Conservation (phyloP, 2,797 vertebrate species). For the Streptopelia turtur region DNA sequence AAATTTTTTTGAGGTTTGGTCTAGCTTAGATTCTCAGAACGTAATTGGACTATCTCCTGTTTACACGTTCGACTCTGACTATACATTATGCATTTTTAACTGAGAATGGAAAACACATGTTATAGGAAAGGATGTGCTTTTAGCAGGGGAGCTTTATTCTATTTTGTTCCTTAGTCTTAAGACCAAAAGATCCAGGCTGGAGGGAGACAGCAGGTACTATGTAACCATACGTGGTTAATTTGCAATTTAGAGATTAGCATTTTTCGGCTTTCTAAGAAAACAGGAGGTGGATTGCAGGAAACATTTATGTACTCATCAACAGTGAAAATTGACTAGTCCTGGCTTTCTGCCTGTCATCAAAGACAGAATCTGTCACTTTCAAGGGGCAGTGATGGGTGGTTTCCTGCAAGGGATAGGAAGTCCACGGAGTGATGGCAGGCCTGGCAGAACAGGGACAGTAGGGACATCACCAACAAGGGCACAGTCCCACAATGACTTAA, state of each 20-base stretch:
- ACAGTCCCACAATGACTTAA: neutral
- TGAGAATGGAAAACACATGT: neutral
- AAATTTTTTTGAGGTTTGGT: neutral
- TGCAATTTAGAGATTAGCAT: neutral
- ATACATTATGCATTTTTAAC: neutral
- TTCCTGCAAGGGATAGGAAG: neutral
- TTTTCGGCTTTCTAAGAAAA: neutral
- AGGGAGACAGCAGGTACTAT: neutral
- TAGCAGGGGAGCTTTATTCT: neutral
- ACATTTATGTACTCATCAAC: neutral
- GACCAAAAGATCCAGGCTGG: neutral
- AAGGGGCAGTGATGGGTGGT: neutral
- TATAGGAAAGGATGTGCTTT: neutral
- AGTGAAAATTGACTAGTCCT: neutral
- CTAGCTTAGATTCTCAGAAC: neutral
- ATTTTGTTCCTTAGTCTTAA: neutral
- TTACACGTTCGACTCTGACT: neutral
- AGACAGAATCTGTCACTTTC: neutral
- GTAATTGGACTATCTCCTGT: neutral
- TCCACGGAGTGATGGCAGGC: accelerated
- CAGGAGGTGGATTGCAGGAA: neutral
- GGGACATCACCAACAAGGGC: neutral
- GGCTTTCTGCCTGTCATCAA: neutral
- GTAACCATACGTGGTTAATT: neutral
- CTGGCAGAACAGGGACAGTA: neutral